Evolutionary conservation across 2,888 invertebrate species (phyloP).

Genomic region (Andrena fulva): DNA sequence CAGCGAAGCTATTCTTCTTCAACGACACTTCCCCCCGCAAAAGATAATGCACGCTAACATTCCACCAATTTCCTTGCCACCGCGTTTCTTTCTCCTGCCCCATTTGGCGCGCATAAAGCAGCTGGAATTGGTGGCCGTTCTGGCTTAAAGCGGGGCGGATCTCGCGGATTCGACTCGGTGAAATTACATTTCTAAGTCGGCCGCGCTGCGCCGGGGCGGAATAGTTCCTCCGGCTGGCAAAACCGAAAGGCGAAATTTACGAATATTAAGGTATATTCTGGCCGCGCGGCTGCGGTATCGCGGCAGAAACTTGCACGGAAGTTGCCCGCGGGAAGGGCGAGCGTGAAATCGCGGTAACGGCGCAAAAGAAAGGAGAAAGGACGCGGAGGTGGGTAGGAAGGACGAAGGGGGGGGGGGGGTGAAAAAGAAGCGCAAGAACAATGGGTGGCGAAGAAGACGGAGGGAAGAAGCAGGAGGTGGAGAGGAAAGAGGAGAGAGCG

Average conservation of each 20-base stretch:
- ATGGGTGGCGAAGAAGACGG: neutral
- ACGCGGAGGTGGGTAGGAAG: slow-evolving; percentile 8
- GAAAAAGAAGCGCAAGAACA: slow-evolving; percentile 28
- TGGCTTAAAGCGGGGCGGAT: slow-evolving; percentile 16
- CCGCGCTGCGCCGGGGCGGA: neutral
- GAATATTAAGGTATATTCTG: slow-evolving; percentile 39
- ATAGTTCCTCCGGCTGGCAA: slow-evolving; percentile 9
- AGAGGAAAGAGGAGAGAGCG: slow-evolving; percentile 36
- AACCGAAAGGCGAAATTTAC: slow-evolving; percentile 45
- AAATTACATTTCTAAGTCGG: slow-evolving; percentile 48
- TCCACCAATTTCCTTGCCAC: neutral
- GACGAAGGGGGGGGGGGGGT: neutral
- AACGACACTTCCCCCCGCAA: neutral
- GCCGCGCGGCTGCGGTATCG: slow-evolving; percentile 18
- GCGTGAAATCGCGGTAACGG: slow-evolving; percentile 29
- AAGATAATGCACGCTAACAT: neutral
- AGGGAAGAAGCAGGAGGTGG: neutral
- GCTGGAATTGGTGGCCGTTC: slow-evolving; percentile 17
- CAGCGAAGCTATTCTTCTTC: neutral
- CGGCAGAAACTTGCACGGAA: slow-evolving; percentile 29
- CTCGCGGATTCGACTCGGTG: slow-evolving; percentile 18
- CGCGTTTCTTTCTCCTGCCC: neutral
- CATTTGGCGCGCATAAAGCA: slow-evolving; percentile 20
- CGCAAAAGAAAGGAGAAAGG: slow-evolving; percentile 16
- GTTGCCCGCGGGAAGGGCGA: slow-evolving; percentile 23